Evolutionary conservation across 1,140 invertebrate species (phyloP), one percentile per base, ranked within the genome.

Genomic region (Macrostomum lignano): DNA sequence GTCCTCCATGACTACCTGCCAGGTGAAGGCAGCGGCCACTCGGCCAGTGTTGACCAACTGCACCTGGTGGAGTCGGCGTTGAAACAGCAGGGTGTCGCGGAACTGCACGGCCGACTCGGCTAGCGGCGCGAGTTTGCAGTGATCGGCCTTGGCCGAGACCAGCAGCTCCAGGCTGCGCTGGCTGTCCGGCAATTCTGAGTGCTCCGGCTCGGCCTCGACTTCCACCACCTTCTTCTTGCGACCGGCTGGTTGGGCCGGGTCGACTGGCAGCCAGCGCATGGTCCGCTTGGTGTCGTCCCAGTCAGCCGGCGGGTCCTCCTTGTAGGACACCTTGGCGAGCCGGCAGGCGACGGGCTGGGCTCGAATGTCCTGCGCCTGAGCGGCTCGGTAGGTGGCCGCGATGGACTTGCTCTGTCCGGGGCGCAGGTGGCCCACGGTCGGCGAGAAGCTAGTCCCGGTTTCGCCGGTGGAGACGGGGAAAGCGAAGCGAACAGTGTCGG

Each of bases 31-130:
- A 28, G 15, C 9, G 19, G 5, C 19, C 7, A 28, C 4, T 3
- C 19, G 4, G 9, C 3, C 26, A 28, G 15, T 28, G 4, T 5
- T 15, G 19, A 28, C 19, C 15, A 28, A 15, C 9, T 17, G 15
- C 23, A 9, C 15, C 52, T 53, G 44, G 40, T 46, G 56, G 2
- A 55, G 38, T 40, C 54, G 42, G 1, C 47, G 54, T 42, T 58
- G 51, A 40, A 56, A 55, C 46, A 58, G 52, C 7, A 53, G 44
- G 1, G 55, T 58, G 34, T 55, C 51, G 32, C 46, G 47, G 39
- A 52, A 58, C 34, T 46, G 36, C 11, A 58, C 44, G 5, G 36
- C 36, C 11, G 47, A 44, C 1, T 43, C 38, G 20, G 50, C 47
- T n/a, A n/a, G n/a, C 36, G 48, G 51, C 28, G 48, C 47, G 39